Evolutionary conservation across 2,888 invertebrate species (phyloP).

Genomic region (Polymixis lichenea): DNA sequence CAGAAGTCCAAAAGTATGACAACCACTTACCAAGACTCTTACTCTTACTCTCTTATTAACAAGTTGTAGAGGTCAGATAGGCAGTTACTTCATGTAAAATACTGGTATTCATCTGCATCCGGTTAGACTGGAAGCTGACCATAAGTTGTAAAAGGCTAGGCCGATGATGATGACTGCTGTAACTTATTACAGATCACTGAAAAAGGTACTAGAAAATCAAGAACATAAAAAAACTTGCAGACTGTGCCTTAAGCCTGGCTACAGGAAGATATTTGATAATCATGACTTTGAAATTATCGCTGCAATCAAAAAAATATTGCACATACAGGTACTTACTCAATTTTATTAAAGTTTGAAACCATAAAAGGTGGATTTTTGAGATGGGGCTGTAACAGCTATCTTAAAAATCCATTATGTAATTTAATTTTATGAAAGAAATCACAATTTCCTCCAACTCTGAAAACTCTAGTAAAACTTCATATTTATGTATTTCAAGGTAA

Average conservation of each 20-base stretch:
- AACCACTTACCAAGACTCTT: no score
- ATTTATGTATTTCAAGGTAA: constrained; percentile 63
- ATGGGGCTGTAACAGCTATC: no score
- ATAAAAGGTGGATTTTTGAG: neutral
- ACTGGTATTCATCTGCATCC: neutral
- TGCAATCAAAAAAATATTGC: constrained; percentile 65
- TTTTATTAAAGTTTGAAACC: no score
- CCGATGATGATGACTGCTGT: neutral
- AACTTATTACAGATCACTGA: constrained; percentile 49
- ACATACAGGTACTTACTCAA: constrained; percentile 66
- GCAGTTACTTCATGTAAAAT: neutral
- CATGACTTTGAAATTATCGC: constrained; percentile 59
- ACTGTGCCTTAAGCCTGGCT: constrained; percentile 68
- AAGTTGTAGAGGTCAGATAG: neutral
- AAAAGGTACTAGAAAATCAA: constrained; percentile 44
- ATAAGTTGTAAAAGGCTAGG: neutral
- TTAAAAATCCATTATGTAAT: neutral
- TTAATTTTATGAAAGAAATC: neutral
- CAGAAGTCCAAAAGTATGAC: neutral
- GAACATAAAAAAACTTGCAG: constrained; percentile 62
- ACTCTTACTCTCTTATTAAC: no score
- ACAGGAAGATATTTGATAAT: constrained; percentile 60
- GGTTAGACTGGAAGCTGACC: neutral
- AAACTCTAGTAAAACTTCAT: neutral
- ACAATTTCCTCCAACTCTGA: no score